These are phyloP conservation scores for Anticlea derivata DNA, from an alignment of 2,888 invertebrate species.

Conservation along the genomic window DNA sequence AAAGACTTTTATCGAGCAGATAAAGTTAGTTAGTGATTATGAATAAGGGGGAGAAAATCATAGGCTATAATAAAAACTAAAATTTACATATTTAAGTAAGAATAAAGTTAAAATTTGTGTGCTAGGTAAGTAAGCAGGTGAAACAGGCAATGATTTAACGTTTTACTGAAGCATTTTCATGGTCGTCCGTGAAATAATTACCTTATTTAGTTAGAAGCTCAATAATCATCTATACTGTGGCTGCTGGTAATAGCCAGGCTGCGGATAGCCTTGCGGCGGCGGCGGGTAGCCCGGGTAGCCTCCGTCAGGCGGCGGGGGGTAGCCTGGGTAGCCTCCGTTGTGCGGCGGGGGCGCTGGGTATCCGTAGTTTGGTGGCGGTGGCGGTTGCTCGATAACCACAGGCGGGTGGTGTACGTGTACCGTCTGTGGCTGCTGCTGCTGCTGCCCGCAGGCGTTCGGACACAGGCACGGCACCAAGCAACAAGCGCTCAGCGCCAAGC, in stretches of 20 bases:
- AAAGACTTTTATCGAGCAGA: no score
- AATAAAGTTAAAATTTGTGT: neutral
- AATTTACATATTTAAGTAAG: no score
- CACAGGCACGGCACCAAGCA: slow-evolving; percentile 74
- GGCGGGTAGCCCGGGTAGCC: slow-evolving; percentile 51
- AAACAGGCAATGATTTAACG: neutral
- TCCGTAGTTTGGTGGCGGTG: slow-evolving; percentile 44
- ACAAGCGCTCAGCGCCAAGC: slow-evolving; percentile 71
- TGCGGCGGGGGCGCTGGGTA: slow-evolving; percentile 51
- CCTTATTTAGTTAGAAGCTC: slow-evolving; percentile 42
- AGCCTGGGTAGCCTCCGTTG: slow-evolving; percentile 48
- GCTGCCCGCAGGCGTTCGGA: slow-evolving; percentile 75
- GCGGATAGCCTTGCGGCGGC: slow-evolving; percentile 38
- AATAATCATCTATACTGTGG: slow-evolving; percentile 61
- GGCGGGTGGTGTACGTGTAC: slow-evolving; percentile 70
- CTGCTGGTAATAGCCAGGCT: slow-evolving; percentile 40
- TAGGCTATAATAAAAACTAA: no score
- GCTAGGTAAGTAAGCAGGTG: neutral
- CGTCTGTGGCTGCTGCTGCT: slow-evolving; percentile 62
- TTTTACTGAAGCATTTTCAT: neutral
- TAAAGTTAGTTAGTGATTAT: no score
- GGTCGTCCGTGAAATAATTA: slow-evolving; percentile 38
- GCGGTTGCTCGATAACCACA: slow-evolving; percentile 56
- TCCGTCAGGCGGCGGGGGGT: slow-evolving; percentile 51
- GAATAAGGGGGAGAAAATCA: no score